Evolutionary conservation across 2,113 vertebrate genomes (phyloP), one percentile per base, ranked within the genome.

Genomic region (Corythoichthys haematopterus): DNA sequence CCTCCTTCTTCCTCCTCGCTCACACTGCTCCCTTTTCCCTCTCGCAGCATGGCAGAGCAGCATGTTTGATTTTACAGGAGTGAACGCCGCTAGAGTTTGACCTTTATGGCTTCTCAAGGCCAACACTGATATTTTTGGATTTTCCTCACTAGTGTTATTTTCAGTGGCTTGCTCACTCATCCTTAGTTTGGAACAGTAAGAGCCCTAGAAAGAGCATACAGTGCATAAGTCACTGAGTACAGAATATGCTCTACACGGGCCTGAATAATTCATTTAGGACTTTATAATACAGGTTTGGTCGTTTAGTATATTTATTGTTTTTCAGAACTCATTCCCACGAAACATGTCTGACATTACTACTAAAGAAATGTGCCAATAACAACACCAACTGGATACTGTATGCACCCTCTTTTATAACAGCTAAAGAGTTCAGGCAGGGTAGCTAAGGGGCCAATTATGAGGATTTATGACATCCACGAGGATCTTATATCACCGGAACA

Each of bases 61-160:
- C 80, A 76, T 81, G 84, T 84, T 85, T 78, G 79, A 85, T 84
- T 88, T 82, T 70, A 74, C 75, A 85, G 70, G 8, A 77, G 69
- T 75, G 77, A 62, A 55, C 81, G 73, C 84, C 71, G 71, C 82
- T 62, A 71, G 65, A 71, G 56, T 82, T 84, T 83, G 82, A 85
- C 79, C 83, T 85, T 83, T 83, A 59, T 20, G 70, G 68, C 51
- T 66, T 84, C 82, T 75, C 71, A 82, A 84, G 80, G 79, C 76
- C 58, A 37, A 78, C 75, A 74, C 76, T 62, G 60, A 46, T 62
- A 62, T 62, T 33, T 62, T 46, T 13, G 60, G 60, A 62, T 62
- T 28, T 62, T 62, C 60, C n/a, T 62, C 40, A 20, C 60, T n/a
- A 20, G 36, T 11, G 37, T n/a, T 60, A 60, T 60, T 60, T 60